These are phyloP conservation scores for Archegozetes longisetosus DNA, from an alignment of 1,140 invertebrate genomes.

Conservation along the genomic window DNA sequence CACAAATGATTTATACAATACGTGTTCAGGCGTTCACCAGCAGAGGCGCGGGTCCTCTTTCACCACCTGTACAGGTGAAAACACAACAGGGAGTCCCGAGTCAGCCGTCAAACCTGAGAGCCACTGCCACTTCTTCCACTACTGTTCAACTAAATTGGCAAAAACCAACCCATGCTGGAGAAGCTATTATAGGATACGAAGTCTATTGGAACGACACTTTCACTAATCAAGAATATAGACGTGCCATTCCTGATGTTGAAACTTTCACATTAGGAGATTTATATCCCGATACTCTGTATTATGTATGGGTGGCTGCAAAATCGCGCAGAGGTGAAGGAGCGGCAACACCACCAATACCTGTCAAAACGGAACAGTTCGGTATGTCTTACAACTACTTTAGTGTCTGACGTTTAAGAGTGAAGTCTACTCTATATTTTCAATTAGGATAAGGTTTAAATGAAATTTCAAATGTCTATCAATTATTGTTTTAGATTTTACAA, in stretches of 20 bases:
- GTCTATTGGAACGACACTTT: constrained; percentile 95
- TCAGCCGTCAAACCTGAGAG: constrained; percentile 66
- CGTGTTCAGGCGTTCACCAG: constrained; percentile 77
- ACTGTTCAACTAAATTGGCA: constrained; percentile 74
- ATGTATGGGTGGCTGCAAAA: constrained; percentile 82
- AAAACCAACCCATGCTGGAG: constrained; percentile 68
- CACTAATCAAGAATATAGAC: constrained; percentile 47
- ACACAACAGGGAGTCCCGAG: constrained; percentile 93
- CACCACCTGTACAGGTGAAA: constrained; percentile 80
- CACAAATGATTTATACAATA: constrained; percentile 78
- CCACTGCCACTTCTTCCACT: constrained; percentile 50
- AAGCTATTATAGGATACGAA: constrained; percentile 85
- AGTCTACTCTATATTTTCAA: neutral
- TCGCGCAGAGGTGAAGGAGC: constrained; percentile 83
- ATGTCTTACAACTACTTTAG: constrained; percentile 35
- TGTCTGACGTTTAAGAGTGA: neutral
- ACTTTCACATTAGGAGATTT: constrained; percentile 67
- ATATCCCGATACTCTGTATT: constrained; percentile 88
- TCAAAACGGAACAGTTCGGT: constrained; percentile 92
- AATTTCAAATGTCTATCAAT: too few relatives aligned
- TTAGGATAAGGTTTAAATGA: too few relatives aligned
- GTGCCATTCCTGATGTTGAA: constrained; percentile 58
- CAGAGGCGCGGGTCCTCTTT: constrained; percentile 75
- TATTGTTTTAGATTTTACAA: too few relatives aligned
- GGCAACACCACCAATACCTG: constrained; percentile 78